Base-by-base conservation (phyloP, 2,888 invertebrate species). In the Pandemis heparana region DNA sequence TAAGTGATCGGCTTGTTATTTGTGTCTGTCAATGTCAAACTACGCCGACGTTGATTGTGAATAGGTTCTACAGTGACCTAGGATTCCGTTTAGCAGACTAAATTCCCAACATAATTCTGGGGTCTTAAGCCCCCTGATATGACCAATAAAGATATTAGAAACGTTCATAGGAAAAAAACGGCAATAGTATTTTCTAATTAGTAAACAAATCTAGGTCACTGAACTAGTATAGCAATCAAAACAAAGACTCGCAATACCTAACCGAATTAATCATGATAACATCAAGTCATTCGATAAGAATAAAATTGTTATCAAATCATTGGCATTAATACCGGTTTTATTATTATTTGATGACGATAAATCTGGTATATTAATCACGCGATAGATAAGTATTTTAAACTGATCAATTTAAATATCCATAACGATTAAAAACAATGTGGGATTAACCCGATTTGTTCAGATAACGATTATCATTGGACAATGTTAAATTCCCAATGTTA, bases 151-250 rank as follows among this genome's bases (percentile, higher is more conserved):
- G 23, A 32, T 2, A 32, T 32, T 32, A 32, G 23, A 32, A 32
- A 32, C 3, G 4, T 32, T 32, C 2, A 32, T 32, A 32, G 23
- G 4, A 32, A 32, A 32, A 32, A 32, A 32, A 32, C 23, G 23
- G 23, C 23, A 23, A 41, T 16, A 32, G 14, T 7, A 6, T 39
- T 69, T 12, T 8, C 14, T 39, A 10, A 51, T 41, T 71, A 10
- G 16, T 75, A 71, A 73, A 76, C 76, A 76, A 68, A 74, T 73
- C 75, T 75, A 72, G 77, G 75, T 78, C 75, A 76, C 66, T 76
- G 70, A 78, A 78, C 79, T 80, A 82, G 78, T 80, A 74, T 59
- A 48, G 8, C 32, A 56, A 70, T 59, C 56, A 71, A n/a, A 70
- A 65, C 23, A 65, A 71, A 51, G 10, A 7, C 7, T 60, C 41